Conservation (phyloP, 2,888 invertebrate genomes). For the Ichneumoninae sp. region DNA sequence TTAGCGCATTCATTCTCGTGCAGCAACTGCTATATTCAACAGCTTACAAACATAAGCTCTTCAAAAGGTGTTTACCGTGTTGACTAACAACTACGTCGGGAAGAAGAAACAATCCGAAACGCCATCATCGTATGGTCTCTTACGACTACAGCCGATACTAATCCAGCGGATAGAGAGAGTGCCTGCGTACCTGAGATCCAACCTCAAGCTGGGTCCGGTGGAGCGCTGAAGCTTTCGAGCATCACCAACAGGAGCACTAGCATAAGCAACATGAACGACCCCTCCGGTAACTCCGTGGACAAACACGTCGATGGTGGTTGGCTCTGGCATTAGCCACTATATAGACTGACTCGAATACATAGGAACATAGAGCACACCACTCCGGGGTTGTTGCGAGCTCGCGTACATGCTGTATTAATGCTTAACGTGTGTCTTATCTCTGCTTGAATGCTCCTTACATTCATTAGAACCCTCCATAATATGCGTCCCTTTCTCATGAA, state of each 20-base stretch:
- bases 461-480: background rate
- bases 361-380: background rate
- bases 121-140: conserved; percentile 36
- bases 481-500: background rate
- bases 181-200: conserved; percentile 43
- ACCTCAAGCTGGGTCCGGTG: conserved; percentile 39
- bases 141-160: conserved; percentile 40
- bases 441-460: conserved; percentile 5
- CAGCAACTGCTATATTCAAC: background rate
- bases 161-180: conserved; percentile 55
- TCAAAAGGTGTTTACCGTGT: conserved; percentile 36
- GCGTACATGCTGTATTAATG: conserved; percentile 22
- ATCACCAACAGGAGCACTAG: conserved; percentile 29
- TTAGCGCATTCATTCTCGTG: background rate
- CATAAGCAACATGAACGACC: conserved; percentile 23
- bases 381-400: conserved; percentile 8
- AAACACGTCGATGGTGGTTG: conserved; percentile 47
- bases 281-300: conserved; percentile 43
- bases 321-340: conserved; percentile 10
- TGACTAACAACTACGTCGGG: conserved; percentile 17
- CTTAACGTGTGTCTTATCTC: conserved; percentile 26
- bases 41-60: conserved; percentile 12
- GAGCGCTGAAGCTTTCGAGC: conserved; percentile 38
- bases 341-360: conserved; percentile 23
- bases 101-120: conserved; percentile 39